Base-by-base conservation (phyloP, 2,888 invertebrate species). In the Athetis lepigone region DNA sequence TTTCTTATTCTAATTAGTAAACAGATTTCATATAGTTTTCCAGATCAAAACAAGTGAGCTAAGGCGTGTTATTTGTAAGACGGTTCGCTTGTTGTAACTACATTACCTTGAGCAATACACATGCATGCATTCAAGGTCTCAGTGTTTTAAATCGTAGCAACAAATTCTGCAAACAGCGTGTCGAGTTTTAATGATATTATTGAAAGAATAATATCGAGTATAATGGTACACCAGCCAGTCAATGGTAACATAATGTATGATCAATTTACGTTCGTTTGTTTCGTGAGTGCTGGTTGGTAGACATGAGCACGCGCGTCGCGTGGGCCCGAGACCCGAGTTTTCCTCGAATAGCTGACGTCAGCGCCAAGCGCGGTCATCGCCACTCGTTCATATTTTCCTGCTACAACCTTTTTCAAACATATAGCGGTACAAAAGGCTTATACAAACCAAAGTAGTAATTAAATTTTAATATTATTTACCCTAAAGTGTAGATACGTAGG, bases 341-440 rank as follows among this genome's bases (percentile, higher is more conserved):
- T 92, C 93, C 91, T 88, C 88, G 93, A 93, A 92, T 33, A 67
- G 79, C 46, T 92, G 92, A 92, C 92, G 93, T 93, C 90, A 92
- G 66, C 81, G 54, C 52, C 77, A 58, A 76, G 72, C 84, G 88
- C 90, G 91, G 88, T 88, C 90, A 89, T 84, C 89, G 88, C 83
- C 85, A 81, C 84, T 75, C 67, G 46, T 69, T 76, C 49, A 73
- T 79, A 80, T 91, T 92, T 92, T 92, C 91, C 92, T 92, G 84
- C 82, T 88, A 64, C 69, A 84, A 79, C 73, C 76, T 80, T 77
- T 77, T 77, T 58, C 33, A 57, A 75, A 71, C 57, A 49, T 51
- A 6, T 59, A 63, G 61, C 56, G 47, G 63, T 58, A 52, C 54
- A 57, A 60, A 63, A 62, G 61, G 45, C 42, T 68, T 55, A 65